Evolutionary conservation across 2,113 vertebrate species (phyloP).

Genomic region (Pantherophis guttatus): DNA sequence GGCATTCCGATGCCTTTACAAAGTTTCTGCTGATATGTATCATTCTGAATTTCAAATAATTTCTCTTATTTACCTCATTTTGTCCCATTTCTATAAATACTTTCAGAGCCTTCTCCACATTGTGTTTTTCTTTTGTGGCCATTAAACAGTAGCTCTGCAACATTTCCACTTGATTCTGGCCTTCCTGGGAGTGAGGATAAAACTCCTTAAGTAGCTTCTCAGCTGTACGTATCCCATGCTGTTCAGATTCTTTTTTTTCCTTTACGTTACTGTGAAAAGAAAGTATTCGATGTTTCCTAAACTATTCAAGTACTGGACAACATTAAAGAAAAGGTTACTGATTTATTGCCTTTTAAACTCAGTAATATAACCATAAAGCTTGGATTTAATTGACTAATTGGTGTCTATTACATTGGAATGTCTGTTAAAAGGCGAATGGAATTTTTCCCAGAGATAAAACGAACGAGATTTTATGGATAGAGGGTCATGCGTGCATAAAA

Average conservation of each 20-base stretch:
- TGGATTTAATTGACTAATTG: neutral
- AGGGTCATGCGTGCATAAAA: neutral
- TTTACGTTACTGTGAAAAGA: neutral
- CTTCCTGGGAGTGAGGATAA: conserved; percentile 38
- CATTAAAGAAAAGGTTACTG: neutral
- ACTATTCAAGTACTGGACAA: neutral
- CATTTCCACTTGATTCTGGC: conserved; percentile 48
- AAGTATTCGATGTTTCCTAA: neutral
- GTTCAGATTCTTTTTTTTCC: conserved; percentile 44
- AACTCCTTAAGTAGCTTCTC: conserved; percentile 68
- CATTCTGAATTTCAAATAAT: neutral
- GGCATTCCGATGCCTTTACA: neutral
- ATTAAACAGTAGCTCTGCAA: conserved; percentile 61
- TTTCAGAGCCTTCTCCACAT: conserved; percentile 56
- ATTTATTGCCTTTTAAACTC: conserved; percentile 1
- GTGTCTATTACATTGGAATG: neutral
- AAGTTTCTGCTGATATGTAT: neutral
- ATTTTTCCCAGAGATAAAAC: neutral
- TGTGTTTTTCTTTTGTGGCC: conserved; percentile 57
- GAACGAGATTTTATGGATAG: neutral
- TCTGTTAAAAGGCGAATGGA: neutral
- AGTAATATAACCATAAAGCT: neutral
- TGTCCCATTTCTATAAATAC: conserved; percentile 59
- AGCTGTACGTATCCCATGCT: conserved; percentile 54
- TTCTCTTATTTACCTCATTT: conserved; percentile 55